Evolutionary conservation across 1,140 invertebrate genomes (phyloP).

Genomic region (Bombyx mori): DNA sequence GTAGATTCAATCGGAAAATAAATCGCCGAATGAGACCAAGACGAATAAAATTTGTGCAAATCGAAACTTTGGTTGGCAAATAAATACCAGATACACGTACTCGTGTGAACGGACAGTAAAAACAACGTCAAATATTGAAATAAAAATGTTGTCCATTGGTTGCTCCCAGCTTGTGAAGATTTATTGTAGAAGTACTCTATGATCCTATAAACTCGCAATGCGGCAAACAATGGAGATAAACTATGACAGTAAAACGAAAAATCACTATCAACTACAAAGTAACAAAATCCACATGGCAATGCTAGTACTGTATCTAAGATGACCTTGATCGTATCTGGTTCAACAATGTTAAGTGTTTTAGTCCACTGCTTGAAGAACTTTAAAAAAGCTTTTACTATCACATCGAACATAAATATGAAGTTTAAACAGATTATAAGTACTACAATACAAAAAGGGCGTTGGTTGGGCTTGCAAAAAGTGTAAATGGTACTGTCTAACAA

Average conservation of each 20-base stretch:
- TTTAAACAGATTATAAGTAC: conserved; percentile 39
- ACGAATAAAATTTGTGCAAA: conserved; percentile 38
- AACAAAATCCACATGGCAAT: conserved; percentile 47
- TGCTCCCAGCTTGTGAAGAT: conserved; percentile 58
- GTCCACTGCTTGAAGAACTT: conserved; percentile 56
- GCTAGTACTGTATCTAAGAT: conserved; percentile 50
- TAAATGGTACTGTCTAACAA: conserved; percentile 51
- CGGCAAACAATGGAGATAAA: conserved; percentile 44
- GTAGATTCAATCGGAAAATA: conserved; percentile 51
- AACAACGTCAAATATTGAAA: conserved; percentile 57
- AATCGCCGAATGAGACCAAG: conserved; percentile 45
- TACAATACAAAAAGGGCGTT: conserved; percentile 37
- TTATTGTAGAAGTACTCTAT: conserved; percentile 52
- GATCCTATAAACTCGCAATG: conserved; percentile 47
- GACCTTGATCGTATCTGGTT: conserved; percentile 41
- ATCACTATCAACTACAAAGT: conserved; percentile 30
- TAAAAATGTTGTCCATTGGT: conserved; percentile 62
- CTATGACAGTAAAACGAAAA: conserved; percentile 33
- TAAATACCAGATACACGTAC: conserved; percentile 56
- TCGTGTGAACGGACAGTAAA: conserved; percentile 52
- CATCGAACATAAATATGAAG: conserved; percentile 45
- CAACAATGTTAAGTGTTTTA: conserved; percentile 54
- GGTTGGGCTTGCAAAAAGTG: conserved; percentile 34
- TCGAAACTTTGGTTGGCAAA: conserved; percentile 49
- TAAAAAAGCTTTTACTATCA: conserved; percentile 41